These are phyloP conservation scores for Phenganax marumi DNA, from an alignment of 92 coral and sea anemone species.

Conservation along the genomic window DNA sequence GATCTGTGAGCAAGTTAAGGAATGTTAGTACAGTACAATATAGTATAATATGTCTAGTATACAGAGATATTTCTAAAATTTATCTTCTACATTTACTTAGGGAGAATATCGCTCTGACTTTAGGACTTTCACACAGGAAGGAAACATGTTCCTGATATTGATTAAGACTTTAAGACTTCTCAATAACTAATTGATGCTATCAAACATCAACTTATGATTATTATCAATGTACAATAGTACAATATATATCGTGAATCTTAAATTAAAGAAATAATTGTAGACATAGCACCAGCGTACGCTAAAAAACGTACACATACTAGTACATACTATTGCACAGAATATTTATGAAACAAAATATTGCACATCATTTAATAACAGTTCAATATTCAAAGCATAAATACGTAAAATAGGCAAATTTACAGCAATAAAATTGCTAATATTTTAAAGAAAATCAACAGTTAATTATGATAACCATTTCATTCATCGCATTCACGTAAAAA, in stretches of 20 bases:
- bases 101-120: too few relatives aligned
- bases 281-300: not conserved
- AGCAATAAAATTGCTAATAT: not conserved
- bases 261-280: not conserved
- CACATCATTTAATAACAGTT: not conserved
- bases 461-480: slow-evolving; percentile 8
- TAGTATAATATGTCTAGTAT: not conserved
- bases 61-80: not conserved
- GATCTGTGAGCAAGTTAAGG: slow-evolving; percentile 60
- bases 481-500: slow-evolving; percentile 24
- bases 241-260: not conserved
- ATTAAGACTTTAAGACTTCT: too few relatives aligned
- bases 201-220: too few relatives aligned
- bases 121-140: too few relatives aligned
- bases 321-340: not conserved
- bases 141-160: too few relatives aligned
- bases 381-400: not conserved
- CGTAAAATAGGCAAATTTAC: not conserved
- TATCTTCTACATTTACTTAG: not conserved
- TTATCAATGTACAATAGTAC: not conserved
- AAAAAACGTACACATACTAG: not conserved
- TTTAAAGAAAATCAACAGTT: not conserved
- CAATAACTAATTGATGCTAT: too few relatives aligned
- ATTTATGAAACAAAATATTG: not conserved
- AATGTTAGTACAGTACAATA: not conserved